Evolutionary conservation across 2,113 vertebrate genomes (phyloP), one percentile per base, ranked within the genome.

Genomic region (Ornithorhynchus anatinus): DNA sequence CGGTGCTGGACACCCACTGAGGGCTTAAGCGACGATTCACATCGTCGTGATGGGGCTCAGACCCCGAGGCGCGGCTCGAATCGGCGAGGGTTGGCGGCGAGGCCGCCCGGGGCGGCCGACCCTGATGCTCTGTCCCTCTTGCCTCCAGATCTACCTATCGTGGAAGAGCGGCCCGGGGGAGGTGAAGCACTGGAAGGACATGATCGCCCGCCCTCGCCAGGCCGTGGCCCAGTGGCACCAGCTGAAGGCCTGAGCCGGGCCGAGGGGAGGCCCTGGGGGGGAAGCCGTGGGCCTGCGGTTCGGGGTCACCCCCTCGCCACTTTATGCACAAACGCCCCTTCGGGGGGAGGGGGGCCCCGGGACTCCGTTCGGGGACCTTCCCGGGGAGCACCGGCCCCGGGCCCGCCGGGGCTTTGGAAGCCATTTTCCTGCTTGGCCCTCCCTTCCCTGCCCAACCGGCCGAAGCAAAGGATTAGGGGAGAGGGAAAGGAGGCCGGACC

Each of bases 181-280:
- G 85, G 98, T 99, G 66, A 98, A 98, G 81, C 98, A 99, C 92
- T 99, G 98, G 98, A 99, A 99, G 89, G 98, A 99, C 92, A 99
- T 99, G 98, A 98, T 99, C 61, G 95, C 97, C 63, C 96, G 94
- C 25, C 97, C 98, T 39, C 96, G 98, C 75, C 95, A 96, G 69
- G 92, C 96, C 1, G 98, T 99, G 91, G 96, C 97, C 75, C 98
- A 99, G 88, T 99, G 98, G 98, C 98, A 99, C 70, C 95, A 98
- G 91, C 95, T 99, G 76, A 99, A 99, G 87, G 96, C 98, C 91
- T 99, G 94, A 99, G 65, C 37, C 88, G 92, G 65, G 56, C 92
- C 89, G 7, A n/a, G 16, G 39, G 59, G 59, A 66, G 77, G 64
- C 79, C 68, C 54, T n/a, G 60, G 82, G 77, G 16, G 39, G 59